Evolutionary conservation across 53 echinoderm and acorn worm species (phyloP).

Genomic region (Stichopus horrens): DNA sequence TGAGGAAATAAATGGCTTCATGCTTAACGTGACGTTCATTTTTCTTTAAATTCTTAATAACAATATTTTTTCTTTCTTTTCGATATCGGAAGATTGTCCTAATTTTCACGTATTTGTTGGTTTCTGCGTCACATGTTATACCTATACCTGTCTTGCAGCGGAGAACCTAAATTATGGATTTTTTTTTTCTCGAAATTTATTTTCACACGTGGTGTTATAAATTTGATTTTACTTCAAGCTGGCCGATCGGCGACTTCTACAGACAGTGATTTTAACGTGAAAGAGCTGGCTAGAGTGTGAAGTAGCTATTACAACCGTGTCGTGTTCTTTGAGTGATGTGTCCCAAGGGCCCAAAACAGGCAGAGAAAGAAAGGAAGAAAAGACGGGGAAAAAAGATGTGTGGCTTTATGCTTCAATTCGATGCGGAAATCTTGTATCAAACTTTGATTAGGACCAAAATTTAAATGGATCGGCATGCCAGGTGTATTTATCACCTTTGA

Average conservation of each 20-base stretch:
- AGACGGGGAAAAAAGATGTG: no score
- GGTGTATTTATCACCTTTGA: background rate
- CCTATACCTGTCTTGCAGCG: background rate
- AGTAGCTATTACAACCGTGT: background rate
- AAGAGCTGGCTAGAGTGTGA: background rate
- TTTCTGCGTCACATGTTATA: background rate
- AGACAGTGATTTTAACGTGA: background rate
- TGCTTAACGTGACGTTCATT: no score
- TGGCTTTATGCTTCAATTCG: background rate
- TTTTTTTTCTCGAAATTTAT: background rate
- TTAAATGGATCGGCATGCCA: background rate
- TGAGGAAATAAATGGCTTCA: no score
- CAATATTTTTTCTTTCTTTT: no score
- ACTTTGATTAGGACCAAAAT: background rate
- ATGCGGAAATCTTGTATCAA: background rate
- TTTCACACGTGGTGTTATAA: background rate
- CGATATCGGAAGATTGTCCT: no score
- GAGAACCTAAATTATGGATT: background rate
- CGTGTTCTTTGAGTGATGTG: background rate
- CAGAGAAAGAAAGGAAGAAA: background rate
- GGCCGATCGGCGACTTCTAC: background rate
- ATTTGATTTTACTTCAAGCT: background rate
- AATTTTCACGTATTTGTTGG: background rate
- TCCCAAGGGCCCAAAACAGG: background rate
- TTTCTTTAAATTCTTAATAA: no score